Base-by-base conservation (phyloP, 2,797 vertebrate genomes). In the Crocodylus rhombifer region DNA sequence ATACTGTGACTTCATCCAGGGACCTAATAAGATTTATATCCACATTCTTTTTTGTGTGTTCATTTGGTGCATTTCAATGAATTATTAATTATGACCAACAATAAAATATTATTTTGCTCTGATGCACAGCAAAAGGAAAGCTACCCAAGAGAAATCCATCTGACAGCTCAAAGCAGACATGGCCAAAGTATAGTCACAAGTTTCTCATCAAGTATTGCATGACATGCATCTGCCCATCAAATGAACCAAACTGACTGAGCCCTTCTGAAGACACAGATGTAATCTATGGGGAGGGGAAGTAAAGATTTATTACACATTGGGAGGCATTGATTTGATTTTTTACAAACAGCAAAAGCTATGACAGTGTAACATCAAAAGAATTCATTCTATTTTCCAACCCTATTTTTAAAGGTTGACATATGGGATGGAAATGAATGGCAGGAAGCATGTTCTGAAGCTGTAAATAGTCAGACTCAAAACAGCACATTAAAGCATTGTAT, bases 81-180 rank as follows among this genome's bases (percentile, higher is more conserved):
- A 98, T 98, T 98, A 98, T 98, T 98, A 98, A 98, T 98, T 98
- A 95, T 84, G 89, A 93, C 95, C 96, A 98, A 98, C 97, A 98
- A 98, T 97, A 97, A 98, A 98, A 97, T 97, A 97, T 97, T 96
- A 97, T 97, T 98, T 98, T 98, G 97, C 97, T 98, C 95, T 97
- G 95, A 97, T 98, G 97, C 96, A 97, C 97, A 97, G 92, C 91
- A 95, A 97, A 95, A 95, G 89, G 88, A 96, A 97, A 95, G 87
- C 95, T 91, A 94, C 92, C 96, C 96, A 90, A 94, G 97, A 97
- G 97, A 97, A 97, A 97, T 96, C 76, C 85, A 95, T 94, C 94
- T 98, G 97, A 98, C 96, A 98, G 95, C 90, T 97, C 77, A 71
- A 95, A 96, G 88, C 26, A 96, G 92, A 97, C 92, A 94, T 91